These are phyloP conservation scores for Galemys pyrenaicus DNA, from an alignment of 2,113 vertebrate genomes.

Conservation along the genomic window DNA sequence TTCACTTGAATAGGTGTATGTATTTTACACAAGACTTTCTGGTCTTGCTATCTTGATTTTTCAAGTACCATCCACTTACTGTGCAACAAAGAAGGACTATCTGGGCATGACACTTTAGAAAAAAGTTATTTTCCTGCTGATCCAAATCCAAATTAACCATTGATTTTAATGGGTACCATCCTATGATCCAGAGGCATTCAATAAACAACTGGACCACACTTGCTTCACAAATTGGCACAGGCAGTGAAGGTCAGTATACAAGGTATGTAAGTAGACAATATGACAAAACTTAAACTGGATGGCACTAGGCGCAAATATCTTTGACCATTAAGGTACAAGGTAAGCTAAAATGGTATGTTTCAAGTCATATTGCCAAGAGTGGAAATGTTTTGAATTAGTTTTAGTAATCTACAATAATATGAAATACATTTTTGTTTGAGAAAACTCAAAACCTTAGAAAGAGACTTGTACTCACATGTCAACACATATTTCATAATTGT, in stretches of 20 bases:
- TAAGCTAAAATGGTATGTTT: neutral
- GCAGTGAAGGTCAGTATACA: neutral
- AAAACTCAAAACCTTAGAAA: neutral
- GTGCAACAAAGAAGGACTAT: neutral
- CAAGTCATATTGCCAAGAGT: neutral
- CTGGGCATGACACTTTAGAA: neutral
- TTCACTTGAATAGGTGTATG: neutral
- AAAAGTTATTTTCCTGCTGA: neutral
- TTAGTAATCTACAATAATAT: neutral
- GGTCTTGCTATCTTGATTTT: neutral
- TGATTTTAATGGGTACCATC: neutral
- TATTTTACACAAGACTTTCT: neutral
- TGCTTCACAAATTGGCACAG: neutral
- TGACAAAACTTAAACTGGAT: neutral
- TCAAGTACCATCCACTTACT: neutral
- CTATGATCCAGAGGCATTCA: neutral
- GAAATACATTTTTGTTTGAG: neutral
- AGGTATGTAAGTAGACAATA: neutral
- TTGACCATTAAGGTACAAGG: neutral
- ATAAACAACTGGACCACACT: neutral
- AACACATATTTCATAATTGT: slow-evolving; percentile 96
- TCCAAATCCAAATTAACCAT: neutral
- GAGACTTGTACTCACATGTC: slow-evolving; percentile 90
- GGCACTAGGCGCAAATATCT: neutral
- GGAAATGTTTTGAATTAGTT: neutral